Evolutionary conservation across 2,113 vertebrate species (phyloP), one percentile per base, ranked within the genome.

Genomic region (Pteruthius melanotis): DNA sequence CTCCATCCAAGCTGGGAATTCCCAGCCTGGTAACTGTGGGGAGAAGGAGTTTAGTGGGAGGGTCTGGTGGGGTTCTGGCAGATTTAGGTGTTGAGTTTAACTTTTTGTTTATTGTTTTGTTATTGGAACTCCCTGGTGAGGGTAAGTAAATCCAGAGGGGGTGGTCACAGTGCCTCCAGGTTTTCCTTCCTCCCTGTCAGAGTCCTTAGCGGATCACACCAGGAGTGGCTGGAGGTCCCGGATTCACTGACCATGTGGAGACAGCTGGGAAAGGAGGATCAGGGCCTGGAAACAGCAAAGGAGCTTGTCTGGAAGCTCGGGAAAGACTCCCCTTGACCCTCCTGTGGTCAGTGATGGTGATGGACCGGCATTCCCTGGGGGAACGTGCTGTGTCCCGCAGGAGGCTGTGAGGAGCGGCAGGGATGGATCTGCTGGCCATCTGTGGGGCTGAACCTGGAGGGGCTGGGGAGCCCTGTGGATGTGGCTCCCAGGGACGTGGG

Each of bases 101-200:
- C 28, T 59, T 53, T 11, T n/a, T 52, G 45, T n/a, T 39, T 30
- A 7, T 60, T 75, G 33, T 2, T 11, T 45, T 69, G 69, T n/a
- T n/a, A n/a, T n/a, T n/a, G n/a, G 39, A 39, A 5, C 50, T 66
- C 39, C 52, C 33, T 39, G 60, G n/a, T 45, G 69, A 26, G 69
- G 37, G 28, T n/a, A 17, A 45, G 8, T 53, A 30, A 66, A 45
- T 26, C 28, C 52, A 8, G 33, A 22, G 52, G 17, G 42, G 18
- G 4, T 0, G 0, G 28, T 56, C 15, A 4, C 15, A 22, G 0
- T 16, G 31, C 18, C 27, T 81, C 8, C 12, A 7, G 52, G 18
- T 15, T 56, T 33, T 23, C 3, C 27, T 50, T 44, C 3, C 42
- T 57, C 52, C 30, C 27, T n/a, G 11, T 15, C 15, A 8, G 75